Conservation (phyloP, 2,888 invertebrate species). For the Eristalis pertinax region DNA sequence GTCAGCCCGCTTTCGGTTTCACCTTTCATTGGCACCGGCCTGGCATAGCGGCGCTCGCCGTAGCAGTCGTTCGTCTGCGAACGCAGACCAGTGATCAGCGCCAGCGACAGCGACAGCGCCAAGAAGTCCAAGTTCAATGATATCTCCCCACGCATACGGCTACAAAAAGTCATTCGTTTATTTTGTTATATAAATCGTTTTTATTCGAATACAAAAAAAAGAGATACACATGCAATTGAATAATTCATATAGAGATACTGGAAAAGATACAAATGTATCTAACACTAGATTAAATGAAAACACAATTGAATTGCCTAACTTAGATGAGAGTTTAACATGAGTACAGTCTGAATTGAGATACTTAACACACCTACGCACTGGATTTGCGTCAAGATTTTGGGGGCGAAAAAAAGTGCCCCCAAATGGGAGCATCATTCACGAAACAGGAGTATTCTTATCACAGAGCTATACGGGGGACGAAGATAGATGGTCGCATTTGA, state of each 20-base stretch:
- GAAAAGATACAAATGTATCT: slow-evolving; percentile 56
- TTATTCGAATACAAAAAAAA: slow-evolving; percentile 54
- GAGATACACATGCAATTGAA: slow-evolving; percentile 50
- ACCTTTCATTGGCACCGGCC: slow-evolving; percentile 66
- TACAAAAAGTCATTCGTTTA: not conserved
- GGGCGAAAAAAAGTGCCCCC: not conserved
- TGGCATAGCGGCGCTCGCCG: not conserved
- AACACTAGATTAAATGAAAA: slow-evolving; percentile 54
- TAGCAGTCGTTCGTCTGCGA: not conserved
- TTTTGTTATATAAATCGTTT: slow-evolving; percentile 37
- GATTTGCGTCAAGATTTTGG: slow-evolving; percentile 4
- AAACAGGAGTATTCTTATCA: slow-evolving; percentile 61
- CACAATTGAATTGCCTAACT: slow-evolving; percentile 51
- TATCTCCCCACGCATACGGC: slow-evolving; percentile 23
- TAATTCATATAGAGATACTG: slow-evolving; percentile 46
- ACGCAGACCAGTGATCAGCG: not conserved
- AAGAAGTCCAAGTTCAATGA: slow-evolving; percentile 69
- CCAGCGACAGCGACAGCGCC: slow-evolving; percentile 23
- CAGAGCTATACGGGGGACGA: slow-evolving; percentile 49
- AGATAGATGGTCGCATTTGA: not conserved
- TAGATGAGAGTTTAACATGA: slow-evolving; percentile 67
- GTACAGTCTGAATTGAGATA: slow-evolving; percentile 68
- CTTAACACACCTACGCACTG: slow-evolving; percentile 61
- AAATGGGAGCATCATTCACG: not conserved
- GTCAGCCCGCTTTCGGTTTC: slow-evolving; percentile 61